Base-by-base conservation (phyloP, 2,797 vertebrate genomes). In the Vultur gryphus region DNA sequence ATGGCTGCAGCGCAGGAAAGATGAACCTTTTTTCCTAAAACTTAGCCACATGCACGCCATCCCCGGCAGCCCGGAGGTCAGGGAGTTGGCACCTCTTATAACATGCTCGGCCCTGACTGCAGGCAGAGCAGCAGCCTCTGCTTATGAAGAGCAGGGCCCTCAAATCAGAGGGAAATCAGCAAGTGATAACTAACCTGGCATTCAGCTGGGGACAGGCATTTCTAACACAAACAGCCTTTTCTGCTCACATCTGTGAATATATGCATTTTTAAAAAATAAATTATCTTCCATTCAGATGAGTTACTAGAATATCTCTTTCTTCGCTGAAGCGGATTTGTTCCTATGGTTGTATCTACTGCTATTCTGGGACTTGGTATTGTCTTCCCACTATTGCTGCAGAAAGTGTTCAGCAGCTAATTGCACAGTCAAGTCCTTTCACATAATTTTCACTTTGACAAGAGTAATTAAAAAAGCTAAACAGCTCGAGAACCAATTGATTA, bases 381-480 rank as follows among this genome's bases (percentile, higher is more conserved):
- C 83, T 94, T 90, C 76, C 79, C 48, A 39, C 95, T 95, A 89
- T 65, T 90, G 84, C 93, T 81, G 55, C 62, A 92, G 91, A 96
- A 96, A 91, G 91, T 13, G 84, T 88, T 93, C 73, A 91, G 96
- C 92, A 92, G 95, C 90, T 95, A 97, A 95, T 96, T 97, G 96
- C 93, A 91, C 82, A 96, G 96, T 96, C 93, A 93, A 95, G 95
- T 89, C 95, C 93, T 96, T 93, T 96, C 95, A 96, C 94, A 77
- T 93, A 91, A 90, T 97, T 96, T 97, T 95, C 95, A 93, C 93
- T 95, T 94, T 96, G 95, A 96, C 95, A 89, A 95, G 97, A 96
- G 96, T 97, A 97, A 97, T 98, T 98, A 97, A 96, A 97, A 90
- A 97, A 97, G 91, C 91, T 97, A 91, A 97, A 91, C 26, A 0